Conservation (phyloP, 2,113 vertebrate species). For the Salvelinus namaycush region DNA sequence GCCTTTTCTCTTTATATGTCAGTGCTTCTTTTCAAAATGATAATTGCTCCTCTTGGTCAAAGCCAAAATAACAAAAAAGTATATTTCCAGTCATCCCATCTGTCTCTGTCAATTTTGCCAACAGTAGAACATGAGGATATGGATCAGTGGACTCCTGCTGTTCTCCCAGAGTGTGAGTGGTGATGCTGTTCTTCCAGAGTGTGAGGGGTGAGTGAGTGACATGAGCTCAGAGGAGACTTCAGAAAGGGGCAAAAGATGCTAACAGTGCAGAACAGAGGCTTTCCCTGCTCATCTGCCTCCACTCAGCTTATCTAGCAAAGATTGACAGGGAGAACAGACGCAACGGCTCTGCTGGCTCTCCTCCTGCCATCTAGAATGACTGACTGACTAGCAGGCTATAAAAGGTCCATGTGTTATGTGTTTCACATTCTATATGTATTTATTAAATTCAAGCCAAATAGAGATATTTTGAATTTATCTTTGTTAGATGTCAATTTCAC, state of each 20-base stretch:
- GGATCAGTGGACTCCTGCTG: constrained; percentile 37
- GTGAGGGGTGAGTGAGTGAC: constrained; percentile 18
- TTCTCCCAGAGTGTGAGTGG: constrained; percentile 21
- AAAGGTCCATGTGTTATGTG: constrained; percentile 1
- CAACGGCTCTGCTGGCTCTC: constrained; percentile 5
- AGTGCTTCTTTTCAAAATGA: constrained; percentile 32
- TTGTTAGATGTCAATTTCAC: not conserved
- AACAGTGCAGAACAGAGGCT: constrained; percentile 52
- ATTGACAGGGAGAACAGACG: constrained; percentile 41
- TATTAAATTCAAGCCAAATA: not conserved
- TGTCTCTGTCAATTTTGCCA: constrained; percentile 13
- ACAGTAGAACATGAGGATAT: constrained; percentile 20
- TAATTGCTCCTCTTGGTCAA: constrained; percentile 37
- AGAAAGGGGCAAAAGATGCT: constrained; percentile 36
- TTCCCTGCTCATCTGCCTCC: constrained; percentile 49
- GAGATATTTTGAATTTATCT: not conserved
- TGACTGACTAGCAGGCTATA: constrained; percentile 4
- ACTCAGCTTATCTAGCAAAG: constrained; percentile 50
- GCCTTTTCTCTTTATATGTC: too few relatives aligned
- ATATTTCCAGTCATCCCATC: constrained; percentile 17
- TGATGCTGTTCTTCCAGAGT: constrained; percentile 13
- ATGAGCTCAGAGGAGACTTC: constrained; percentile 49
- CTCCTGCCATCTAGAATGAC: not conserved
- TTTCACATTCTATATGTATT: not conserved
- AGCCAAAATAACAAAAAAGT: constrained; percentile 30